Evolutionary conservation across 2,113 vertebrate genomes (phyloP).

Genomic region (Salvelinus fontinalis): DNA sequence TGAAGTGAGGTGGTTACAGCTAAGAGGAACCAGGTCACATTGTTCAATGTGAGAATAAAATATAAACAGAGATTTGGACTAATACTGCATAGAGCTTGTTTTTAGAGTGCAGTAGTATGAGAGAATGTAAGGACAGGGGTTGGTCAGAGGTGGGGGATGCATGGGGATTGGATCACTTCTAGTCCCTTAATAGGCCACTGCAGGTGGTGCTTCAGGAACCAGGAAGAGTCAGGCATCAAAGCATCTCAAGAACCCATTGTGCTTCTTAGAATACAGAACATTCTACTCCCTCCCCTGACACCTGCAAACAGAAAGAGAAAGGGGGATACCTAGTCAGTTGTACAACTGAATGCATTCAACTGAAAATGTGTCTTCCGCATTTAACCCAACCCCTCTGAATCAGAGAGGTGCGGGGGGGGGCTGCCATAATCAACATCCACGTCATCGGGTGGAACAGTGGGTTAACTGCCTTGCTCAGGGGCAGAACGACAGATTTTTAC

Average conservation of each 20-base stretch:
- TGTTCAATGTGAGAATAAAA: no score
- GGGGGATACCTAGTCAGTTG: no score
- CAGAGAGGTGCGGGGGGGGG: no score
- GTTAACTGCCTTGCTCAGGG: no score
- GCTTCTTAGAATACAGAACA: background rate
- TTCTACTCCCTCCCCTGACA: conserved; percentile 4
- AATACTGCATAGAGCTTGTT: conserved; percentile 12
- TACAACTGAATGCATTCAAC: no score
- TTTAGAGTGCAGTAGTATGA: background rate
- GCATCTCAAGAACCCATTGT: background rate
- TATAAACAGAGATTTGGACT: conserved; percentile 10
- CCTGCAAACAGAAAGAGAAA: background rate
- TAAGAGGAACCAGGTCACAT: background rate
- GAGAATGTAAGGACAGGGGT: conserved; percentile 4
- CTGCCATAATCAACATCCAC: no score
- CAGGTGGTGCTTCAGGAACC: conserved; percentile 9
- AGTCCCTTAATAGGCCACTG: background rate
- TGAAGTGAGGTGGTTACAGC: no score
- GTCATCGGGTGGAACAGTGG: no score
- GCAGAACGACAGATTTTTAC: no score
- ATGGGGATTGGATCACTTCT: background rate
- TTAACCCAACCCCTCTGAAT: no score
- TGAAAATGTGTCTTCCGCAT: no score
- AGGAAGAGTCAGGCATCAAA: background rate
- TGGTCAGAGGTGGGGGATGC: background rate